A percentile compares a stretch with the other conserved stretches of the same genome.
phyloP scores from a whole-genome alignment of 2,797 vertebrate species.

The Poeciliopsis paucimaculata region DNA sequence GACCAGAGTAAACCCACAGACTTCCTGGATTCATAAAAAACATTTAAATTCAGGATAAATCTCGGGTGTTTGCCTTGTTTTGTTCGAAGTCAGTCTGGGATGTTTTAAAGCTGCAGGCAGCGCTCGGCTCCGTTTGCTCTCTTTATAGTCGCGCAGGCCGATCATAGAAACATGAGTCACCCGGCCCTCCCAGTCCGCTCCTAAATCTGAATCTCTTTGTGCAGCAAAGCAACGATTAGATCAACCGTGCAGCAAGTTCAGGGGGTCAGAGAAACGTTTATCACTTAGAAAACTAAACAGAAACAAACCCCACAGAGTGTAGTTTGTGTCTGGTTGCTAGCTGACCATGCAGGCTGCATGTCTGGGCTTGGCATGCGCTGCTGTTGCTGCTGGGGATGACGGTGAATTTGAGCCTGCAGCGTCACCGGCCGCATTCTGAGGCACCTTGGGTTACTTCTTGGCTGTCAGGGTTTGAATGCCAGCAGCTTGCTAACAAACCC shows the following conservation, averaged over 20 bases:
- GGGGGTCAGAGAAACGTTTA: constrained; percentile 52
- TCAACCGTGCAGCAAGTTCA: constrained; percentile 53
- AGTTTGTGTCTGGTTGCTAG: constrained; percentile 19
- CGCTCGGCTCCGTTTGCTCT: constrained; percentile 73
- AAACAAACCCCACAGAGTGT: constrained; percentile 36
- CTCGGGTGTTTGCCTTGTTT: constrained; percentile 23
- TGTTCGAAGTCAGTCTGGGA: constrained; percentile 25
- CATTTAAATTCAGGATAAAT: constrained; percentile 4
- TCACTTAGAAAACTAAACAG: constrained; percentile 19
- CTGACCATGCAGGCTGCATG: neutral
- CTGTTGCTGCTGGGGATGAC: constrained; percentile 41
- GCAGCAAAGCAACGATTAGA: constrained; percentile 62
- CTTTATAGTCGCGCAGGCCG: constrained; percentile 75
- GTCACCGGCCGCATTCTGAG: constrained; percentile 49
- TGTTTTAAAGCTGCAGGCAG: constrained; percentile 45
- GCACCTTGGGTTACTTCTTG: constrained; percentile 63
- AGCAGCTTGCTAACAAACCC: constrained; percentile 56
- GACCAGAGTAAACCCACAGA: neutral
- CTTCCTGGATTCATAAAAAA: constrained; percentile 23
- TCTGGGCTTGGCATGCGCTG: constrained; percentile 49
- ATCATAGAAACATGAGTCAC: constrained; percentile 82
- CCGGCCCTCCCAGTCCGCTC: constrained; percentile 72
- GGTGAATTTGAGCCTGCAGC: constrained; percentile 71
- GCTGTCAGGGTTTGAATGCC: constrained; percentile 52
- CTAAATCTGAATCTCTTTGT: constrained; percentile 74